Evolutionary conservation across 2,797 vertebrate species (phyloP).

Genomic region (Apogon hyalosoma): DNA sequence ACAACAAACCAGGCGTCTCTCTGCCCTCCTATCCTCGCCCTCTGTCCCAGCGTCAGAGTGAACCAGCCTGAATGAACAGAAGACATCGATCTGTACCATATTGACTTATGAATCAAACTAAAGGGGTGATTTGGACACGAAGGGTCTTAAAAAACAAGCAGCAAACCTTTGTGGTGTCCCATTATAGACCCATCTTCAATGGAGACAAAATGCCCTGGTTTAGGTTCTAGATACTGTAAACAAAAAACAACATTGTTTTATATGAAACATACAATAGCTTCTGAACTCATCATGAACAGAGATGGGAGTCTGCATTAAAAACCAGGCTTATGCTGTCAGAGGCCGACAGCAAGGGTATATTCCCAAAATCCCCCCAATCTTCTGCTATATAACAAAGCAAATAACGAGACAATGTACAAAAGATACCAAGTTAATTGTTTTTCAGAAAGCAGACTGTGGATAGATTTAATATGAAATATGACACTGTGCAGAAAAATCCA

Average conservation of each 20-base stretch:
- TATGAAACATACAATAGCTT: not conserved
- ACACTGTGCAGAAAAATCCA: no score
- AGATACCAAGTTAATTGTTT: no score
- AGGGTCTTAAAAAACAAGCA: not conserved
- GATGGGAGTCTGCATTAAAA: not conserved
- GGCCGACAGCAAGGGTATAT: no score
- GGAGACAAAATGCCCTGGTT: conserved; percentile 92
- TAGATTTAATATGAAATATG: no score
- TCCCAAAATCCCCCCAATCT: no score
- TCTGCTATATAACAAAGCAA: not conserved
- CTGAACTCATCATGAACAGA: not conserved
- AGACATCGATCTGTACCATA: not conserved
- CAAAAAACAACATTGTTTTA: not conserved
- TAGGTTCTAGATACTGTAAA: conserved; percentile 91
- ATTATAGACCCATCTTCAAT: conserved; percentile 90
- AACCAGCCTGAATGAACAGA: conserved; percentile 88
- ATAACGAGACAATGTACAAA: no score
- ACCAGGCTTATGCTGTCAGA: no score
- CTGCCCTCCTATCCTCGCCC: conserved; percentile 89
- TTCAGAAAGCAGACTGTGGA: no score
- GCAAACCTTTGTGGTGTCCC: conserved; percentile 91
- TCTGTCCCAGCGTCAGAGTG: conserved; percentile 93
- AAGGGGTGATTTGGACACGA: no score
- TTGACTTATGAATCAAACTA: not conserved
- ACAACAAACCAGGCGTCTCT: conserved; percentile 92